A percentile compares a stretch with the other conserved stretches of the same genome.
These are phyloP conservation scores for Pterostichus madidus DNA, from an alignment of 2,888 invertebrate species.

Conservation along the genomic window DNA sequence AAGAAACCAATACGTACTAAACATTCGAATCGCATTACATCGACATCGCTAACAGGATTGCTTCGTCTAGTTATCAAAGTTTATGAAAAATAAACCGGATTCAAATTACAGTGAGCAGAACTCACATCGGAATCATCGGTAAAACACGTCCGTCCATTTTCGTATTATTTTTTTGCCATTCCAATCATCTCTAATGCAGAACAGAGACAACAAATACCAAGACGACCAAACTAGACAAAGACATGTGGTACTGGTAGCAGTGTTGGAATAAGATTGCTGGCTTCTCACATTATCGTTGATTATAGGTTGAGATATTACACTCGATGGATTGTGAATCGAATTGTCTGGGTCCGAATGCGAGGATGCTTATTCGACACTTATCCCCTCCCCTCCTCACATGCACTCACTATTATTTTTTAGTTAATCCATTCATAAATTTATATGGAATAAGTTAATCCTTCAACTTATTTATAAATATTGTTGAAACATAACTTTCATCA, in stretches of 20 bases:
- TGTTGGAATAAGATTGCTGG: slow-evolving; percentile 68
- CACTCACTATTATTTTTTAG: slow-evolving; percentile 34
- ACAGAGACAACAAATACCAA: not conserved
- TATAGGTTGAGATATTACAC: slow-evolving; percentile 68
- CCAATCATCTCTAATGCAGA: slow-evolving; percentile 63
- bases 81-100: slow-evolving; percentile 60
- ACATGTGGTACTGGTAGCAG: slow-evolving; percentile 68
- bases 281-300: slow-evolving; percentile 69
- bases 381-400: not conserved
- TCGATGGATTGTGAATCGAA: slow-evolving; percentile 56
- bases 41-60: slow-evolving; percentile 16
- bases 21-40: slow-evolving; percentile 4
- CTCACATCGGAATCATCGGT: slow-evolving; percentile 19
- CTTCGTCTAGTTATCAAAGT: slow-evolving; percentile 60
- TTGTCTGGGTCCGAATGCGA: slow-evolving; percentile 66
- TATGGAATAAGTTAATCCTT: not conserved
- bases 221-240: slow-evolving; percentile 23
- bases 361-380: slow-evolving; percentile 11
- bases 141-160: slow-evolving; percentile 64
- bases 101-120: slow-evolving; percentile 48
- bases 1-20: slow-evolving; percentile 50
- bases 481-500: too few species aligned
- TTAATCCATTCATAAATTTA: slow-evolving; percentile 33
- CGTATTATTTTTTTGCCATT: slow-evolving; percentile 65
- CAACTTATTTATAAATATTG: too few species aligned